Percentiles rank a stretch among this genome's conserved stretches.
Conservation (phyloP, 2,888 invertebrate genomes). For the Scrobipalpa atriplicella region DNA sequence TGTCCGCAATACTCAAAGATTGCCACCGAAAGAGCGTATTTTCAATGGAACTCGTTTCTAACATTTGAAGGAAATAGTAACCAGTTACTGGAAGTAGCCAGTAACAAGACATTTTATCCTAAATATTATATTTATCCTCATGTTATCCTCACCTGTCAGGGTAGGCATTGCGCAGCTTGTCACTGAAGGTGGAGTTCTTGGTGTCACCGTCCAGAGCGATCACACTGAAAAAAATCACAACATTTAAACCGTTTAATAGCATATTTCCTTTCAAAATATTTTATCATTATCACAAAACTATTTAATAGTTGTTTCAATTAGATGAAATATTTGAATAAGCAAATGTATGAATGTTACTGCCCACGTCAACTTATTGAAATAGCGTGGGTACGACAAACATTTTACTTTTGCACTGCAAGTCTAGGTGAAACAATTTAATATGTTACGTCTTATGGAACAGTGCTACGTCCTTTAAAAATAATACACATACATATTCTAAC, state of each 20-base stretch:
- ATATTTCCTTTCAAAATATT: too few species aligned
- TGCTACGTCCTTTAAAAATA: background rate
- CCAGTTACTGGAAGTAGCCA: too few species aligned
- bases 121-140: too few species aligned
- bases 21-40: too few species aligned
- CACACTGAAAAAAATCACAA: constrained; percentile 83
- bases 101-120: too few species aligned
- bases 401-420: background rate
- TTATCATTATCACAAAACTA: too few species aligned
- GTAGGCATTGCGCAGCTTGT: constrained; percentile 91
- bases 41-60: too few species aligned
- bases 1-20: too few species aligned
- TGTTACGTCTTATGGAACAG: background rate
- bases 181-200: constrained; percentile 99
- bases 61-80: too few species aligned
- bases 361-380: constrained; percentile 31
- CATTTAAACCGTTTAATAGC: background rate
- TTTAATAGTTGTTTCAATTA: too few species aligned
- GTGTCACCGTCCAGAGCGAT: constrained; percentile 98
- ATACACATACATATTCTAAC: too few species aligned
- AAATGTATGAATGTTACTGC: constrained; percentile 35
- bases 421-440: background rate
- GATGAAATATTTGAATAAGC: too few species aligned
- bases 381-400: constrained; percentile 30
- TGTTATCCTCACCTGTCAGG: constrained; percentile 77